These are phyloP conservation scores for Melangyna quadrimaculata DNA, from an alignment of 2,888 invertebrate genomes.

Conservation along the genomic window DNA sequence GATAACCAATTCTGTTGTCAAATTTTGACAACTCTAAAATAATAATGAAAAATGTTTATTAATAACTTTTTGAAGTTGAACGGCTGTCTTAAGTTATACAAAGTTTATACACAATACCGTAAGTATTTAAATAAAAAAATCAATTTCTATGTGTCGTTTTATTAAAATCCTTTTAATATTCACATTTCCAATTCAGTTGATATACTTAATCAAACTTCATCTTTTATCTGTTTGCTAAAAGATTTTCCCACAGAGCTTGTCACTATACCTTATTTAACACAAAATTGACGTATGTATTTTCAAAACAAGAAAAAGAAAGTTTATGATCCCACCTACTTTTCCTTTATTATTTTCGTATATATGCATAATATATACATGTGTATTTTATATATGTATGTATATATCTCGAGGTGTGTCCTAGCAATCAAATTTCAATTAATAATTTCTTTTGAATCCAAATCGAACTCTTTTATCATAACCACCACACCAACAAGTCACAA, in stretches of 20 bases:
- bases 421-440: conserved; percentile 53
- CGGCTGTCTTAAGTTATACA: too few species aligned
- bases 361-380: too few species aligned
- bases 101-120: too few species aligned
- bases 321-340: conserved; percentile 12
- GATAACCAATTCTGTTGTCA: too few species aligned
- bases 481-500: conserved; percentile 24
- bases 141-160: too few species aligned
- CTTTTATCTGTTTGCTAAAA: not conserved
- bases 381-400: not conserved
- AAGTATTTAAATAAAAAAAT: too few species aligned
- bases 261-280: not conserved
- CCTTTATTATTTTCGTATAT: not conserved
- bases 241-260: not conserved
- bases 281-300: not conserved
- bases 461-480: conserved; percentile 31
- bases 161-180: too few species aligned
- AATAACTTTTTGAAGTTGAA: too few species aligned
- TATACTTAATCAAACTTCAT: not conserved
- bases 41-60: too few species aligned
- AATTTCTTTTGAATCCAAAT: conserved; percentile 24
- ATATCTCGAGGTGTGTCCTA: conserved; percentile 40
- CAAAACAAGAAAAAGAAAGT: conserved; percentile 13
- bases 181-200: not conserved
- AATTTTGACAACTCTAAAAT: too few species aligned